Conservation (phyloP, 2,797 vertebrate species). For the Antennarius maculatus region DNA sequence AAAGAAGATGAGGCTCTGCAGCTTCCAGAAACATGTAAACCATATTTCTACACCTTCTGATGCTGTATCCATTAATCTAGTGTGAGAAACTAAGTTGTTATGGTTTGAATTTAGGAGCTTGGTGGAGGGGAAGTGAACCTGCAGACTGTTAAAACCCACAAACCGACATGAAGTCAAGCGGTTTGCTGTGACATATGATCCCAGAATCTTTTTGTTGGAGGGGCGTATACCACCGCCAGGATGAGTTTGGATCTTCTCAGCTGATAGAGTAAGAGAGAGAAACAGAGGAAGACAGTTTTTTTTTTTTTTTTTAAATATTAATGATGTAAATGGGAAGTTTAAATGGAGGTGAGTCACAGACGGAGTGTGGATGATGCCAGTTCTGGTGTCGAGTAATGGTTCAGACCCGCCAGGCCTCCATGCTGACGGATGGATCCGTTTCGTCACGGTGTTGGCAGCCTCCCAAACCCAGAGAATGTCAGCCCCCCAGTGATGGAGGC, state of each 20-base stretch:
- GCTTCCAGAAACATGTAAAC: too few relatives aligned
- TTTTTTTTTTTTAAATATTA: not conserved
- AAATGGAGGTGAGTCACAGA: not conserved
- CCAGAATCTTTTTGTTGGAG: not conserved
- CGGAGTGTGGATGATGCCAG: not conserved
- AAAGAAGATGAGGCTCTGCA: too few relatives aligned
- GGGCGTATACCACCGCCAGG: not conserved
- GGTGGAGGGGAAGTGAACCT: slow-evolving; percentile 38
- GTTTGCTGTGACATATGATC: slow-evolving; percentile 18
- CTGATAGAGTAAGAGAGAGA: not conserved
- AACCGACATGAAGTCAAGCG: slow-evolving; percentile 3
- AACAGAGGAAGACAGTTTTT: not conserved
- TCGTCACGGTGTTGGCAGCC: slow-evolving; percentile 21
- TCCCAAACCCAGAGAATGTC: slow-evolving; percentile 30
- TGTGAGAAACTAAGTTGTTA: too few relatives aligned
- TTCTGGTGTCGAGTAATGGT: slow-evolving; percentile 6
- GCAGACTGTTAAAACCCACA: slow-evolving; percentile 35
- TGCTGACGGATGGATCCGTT: slow-evolving; percentile 31
- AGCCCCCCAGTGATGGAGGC: slow-evolving; percentile 27
- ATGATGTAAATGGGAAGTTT: not conserved
- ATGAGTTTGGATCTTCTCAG: slow-evolving; percentile 4
- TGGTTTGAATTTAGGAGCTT: too few relatives aligned
- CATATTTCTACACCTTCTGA: too few relatives aligned
- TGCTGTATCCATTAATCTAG: too few relatives aligned
- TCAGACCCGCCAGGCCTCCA: slow-evolving; percentile 10